Conservation (phyloP, 2,888 invertebrate species). For the Priocnemis perturbator region DNA sequence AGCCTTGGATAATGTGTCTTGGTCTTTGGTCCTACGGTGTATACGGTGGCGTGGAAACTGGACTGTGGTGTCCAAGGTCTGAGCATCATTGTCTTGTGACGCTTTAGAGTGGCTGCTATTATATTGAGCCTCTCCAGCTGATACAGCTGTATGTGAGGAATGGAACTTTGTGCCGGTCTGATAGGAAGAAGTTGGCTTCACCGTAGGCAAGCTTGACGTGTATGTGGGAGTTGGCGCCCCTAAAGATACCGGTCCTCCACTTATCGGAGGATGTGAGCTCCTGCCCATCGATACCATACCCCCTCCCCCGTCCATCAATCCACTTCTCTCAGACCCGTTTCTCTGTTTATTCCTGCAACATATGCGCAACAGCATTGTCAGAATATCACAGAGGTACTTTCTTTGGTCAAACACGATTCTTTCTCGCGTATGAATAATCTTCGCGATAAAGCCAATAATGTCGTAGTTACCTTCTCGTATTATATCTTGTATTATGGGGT, state of each 20-base stretch:
- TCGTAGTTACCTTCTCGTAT: constrained; percentile 68
- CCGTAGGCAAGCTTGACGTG: constrained; percentile 66
- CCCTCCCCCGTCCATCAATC: constrained; percentile 58
- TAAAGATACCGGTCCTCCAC: constrained; percentile 57
- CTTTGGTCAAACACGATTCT: too few species aligned
- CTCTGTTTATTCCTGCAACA: constrained; percentile 69
- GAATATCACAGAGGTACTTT: too few species aligned
- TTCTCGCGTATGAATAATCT: too few species aligned
- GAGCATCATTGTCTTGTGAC: constrained; percentile 62
- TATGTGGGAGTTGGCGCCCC: constrained; percentile 61
- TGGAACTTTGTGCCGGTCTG: constrained; percentile 73
- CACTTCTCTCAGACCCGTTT: constrained; percentile 69
- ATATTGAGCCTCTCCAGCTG: constrained; percentile 57
- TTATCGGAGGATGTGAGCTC: constrained; percentile 65
- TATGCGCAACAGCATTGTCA: not conserved
- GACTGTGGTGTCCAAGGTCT: constrained; percentile 61
- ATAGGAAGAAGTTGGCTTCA: constrained; percentile 69
- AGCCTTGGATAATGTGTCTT: constrained; percentile 65
- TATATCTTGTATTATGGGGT: constrained; percentile 76
- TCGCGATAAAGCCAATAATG: too few species aligned
- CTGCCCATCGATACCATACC: constrained; percentile 69
- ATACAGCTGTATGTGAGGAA: constrained; percentile 66
- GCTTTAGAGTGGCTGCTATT: constrained; percentile 63
- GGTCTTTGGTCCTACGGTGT: constrained; percentile 74
- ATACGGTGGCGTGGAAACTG: constrained; percentile 71